Conservation (phyloP, 2,888 invertebrate genomes). For the Drosophila mimica region DNA sequence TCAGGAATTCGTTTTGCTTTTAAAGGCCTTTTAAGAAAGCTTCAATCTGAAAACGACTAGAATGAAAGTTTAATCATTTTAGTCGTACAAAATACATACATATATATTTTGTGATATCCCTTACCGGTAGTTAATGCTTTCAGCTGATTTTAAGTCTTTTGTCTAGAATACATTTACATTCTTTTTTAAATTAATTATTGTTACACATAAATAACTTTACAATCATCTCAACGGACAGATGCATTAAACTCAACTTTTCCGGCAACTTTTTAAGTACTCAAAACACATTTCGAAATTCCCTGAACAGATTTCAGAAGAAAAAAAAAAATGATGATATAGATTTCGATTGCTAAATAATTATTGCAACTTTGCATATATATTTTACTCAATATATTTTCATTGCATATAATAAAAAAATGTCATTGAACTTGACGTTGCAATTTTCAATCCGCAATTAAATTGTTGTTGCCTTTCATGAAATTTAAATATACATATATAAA, state of each 20-base stretch:
- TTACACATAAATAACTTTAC: neutral
- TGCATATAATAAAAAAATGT: constrained; percentile 39
- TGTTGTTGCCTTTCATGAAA: constrained; percentile 7
- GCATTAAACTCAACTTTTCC: constrained; percentile 1
- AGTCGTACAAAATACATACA: neutral
- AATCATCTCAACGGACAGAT: too few species aligned
- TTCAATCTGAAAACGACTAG: neutral
- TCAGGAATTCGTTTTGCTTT: neutral
- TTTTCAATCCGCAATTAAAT: constrained; percentile 37
- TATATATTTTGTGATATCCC: neutral
- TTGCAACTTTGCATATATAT: constrained; percentile 2
- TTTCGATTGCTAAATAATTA: constrained; percentile 12
- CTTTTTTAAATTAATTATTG: neutral
- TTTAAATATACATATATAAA: constrained; percentile 7
- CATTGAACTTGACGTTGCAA: constrained; percentile 54
- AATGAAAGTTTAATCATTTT: neutral
- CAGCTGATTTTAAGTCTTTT: neutral
- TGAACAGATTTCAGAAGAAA: neutral
- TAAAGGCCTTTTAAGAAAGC: constrained; percentile 10
- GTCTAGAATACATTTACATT: neutral
- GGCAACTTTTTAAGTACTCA: neutral
- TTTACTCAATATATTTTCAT: constrained; percentile 5
- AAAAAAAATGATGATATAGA: neutral
- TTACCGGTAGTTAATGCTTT: neutral
- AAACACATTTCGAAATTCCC: constrained; percentile 9